Evolutionary conservation across 1,140 invertebrate genomes (phyloP), one percentile per base, ranked within the genome.

Genomic region (Steinernema khuongi): DNA sequence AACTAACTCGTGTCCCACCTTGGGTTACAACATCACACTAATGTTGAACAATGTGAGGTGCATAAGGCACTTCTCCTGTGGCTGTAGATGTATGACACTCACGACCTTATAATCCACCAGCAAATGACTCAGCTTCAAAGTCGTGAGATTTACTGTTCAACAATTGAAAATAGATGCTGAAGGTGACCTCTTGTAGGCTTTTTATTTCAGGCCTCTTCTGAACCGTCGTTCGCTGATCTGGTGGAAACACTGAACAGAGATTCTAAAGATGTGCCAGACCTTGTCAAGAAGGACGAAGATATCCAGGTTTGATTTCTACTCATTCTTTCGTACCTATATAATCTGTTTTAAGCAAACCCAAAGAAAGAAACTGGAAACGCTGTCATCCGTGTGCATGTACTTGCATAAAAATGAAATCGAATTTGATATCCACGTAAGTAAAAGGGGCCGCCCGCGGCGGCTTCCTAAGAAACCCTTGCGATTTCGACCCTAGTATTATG

Each of bases 381-480:
- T 60, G 14, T n/a, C 11, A 4, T 60, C 11, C 7, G 19, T 60
- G 4, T 60, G 50, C 50, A 60, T n/a, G 26, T 60, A n/a, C 22
- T 22, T 60, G 50, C 50, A 60, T 2, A 26, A 14, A 4, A 60
- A 60, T 22, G 50, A 60, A 60, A 7, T 60, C 14, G 50, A 7
- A 4, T 60, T 60, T 22, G 50, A 60, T n/a, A 60, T 60, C 36
- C 7, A 7, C 36, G 36, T 41, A 41, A 41, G 50, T 26, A 26
- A 60, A 22, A 60, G 50, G 26, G 50, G 14, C 22, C 50, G 7
- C 4, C 4, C 19, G 36, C 7, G 36, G 36, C 7, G n/a, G 36
- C n/a, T n/a, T n/a, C n/a, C n/a, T n/a, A n/a, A 41, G 50, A 60
- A 60, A 60, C 50, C 50, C 50, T n/a, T 60, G 19, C 26, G 50